These are phyloP conservation scores for Tyrophagus putrescentiae DNA, from an alignment of 1,140 invertebrate genomes.

Conservation along the genomic window DNA sequence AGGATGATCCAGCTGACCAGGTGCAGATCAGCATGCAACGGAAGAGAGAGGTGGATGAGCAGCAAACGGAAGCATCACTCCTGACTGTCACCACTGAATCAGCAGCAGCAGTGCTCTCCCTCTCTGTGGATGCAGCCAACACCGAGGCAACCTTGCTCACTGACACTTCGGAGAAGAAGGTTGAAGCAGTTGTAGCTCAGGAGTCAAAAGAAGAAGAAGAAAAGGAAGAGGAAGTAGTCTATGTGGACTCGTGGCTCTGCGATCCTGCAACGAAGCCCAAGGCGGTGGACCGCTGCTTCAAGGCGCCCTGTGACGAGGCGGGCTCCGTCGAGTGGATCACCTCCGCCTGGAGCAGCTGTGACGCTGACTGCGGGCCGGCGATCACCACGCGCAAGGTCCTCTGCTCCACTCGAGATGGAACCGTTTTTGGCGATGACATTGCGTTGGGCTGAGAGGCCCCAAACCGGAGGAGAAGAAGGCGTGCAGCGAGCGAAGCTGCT, in stretches of 20 bases:
- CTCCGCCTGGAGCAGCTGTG: slow-evolving; percentile 54
- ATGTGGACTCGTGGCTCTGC: slow-evolving; percentile 52
- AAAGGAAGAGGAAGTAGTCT: slow-evolving; percentile 31
- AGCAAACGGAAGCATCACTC: no score
- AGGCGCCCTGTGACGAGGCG: slow-evolving; percentile 55
- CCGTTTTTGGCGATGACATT: slow-evolving; percentile 53
- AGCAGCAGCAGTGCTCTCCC: no score
- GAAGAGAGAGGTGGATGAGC: no score
- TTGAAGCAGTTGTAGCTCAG: background rate
- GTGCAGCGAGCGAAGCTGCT: slow-evolving; percentile 46
- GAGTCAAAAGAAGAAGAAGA: background rate
- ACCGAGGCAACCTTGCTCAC: background rate
- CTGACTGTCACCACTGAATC: no score
- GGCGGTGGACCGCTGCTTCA: slow-evolving; percentile 49
- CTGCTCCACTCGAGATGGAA: slow-evolving; percentile 55
- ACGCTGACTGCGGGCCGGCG: slow-evolving; percentile 51
- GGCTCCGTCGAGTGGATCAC: slow-evolving; percentile 71
- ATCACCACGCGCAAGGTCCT: slow-evolving; percentile 54
- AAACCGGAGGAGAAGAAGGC: slow-evolving; percentile 36
- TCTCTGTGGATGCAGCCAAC: no score
- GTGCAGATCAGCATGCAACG: no score
- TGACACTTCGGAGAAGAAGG: background rate
- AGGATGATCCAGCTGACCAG: no score
- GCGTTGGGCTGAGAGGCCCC: slow-evolving; percentile 43
- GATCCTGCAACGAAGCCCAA: slow-evolving; percentile 47